phyloP scores from a whole-genome alignment of 2,113 vertebrate genomes.

The Sinocyclocheilus maitianheensis region DNA sequence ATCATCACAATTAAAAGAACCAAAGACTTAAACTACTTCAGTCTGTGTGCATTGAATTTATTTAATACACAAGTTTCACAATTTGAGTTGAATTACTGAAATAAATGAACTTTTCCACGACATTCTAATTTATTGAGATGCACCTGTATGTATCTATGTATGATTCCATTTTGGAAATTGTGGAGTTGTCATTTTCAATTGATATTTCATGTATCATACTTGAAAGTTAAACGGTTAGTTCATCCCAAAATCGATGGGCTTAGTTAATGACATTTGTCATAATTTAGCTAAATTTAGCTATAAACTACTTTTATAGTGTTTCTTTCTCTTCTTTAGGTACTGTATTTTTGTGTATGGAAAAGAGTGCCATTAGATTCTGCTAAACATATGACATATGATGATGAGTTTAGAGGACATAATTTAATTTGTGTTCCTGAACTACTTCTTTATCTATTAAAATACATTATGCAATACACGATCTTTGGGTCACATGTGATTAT shows the following conservation, averaged over 20 bases:
- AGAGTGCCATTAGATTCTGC: neutral
- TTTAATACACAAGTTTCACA: too few relatives aligned
- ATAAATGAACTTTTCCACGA: too few relatives aligned
- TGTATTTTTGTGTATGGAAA: neutral
- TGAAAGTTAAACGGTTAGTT: neutral
- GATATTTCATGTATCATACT: neutral
- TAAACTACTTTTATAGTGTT: neutral
- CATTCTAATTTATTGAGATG: too few relatives aligned
- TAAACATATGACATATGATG: neutral
- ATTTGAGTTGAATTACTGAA: too few relatives aligned
- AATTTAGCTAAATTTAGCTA: neutral
- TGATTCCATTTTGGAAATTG: neutral
- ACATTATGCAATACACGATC: neutral
- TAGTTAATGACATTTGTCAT: neutral
- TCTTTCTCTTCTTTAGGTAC: neutral
- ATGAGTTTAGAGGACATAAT: neutral
- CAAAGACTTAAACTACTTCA: too few relatives aligned
- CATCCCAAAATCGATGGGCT: neutral
- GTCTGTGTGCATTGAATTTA: too few relatives aligned
- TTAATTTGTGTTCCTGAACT: neutral
- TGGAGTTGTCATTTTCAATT: neutral
- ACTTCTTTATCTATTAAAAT: neutral
- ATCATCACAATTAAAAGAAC: too few relatives aligned
- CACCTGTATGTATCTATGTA: too few relatives aligned
- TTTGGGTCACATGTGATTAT: neutral